Evolutionary conservation across 2,113 vertebrate species (phyloP), one percentile per base, ranked within the genome.

Genomic region (Lycaon pictus): DNA sequence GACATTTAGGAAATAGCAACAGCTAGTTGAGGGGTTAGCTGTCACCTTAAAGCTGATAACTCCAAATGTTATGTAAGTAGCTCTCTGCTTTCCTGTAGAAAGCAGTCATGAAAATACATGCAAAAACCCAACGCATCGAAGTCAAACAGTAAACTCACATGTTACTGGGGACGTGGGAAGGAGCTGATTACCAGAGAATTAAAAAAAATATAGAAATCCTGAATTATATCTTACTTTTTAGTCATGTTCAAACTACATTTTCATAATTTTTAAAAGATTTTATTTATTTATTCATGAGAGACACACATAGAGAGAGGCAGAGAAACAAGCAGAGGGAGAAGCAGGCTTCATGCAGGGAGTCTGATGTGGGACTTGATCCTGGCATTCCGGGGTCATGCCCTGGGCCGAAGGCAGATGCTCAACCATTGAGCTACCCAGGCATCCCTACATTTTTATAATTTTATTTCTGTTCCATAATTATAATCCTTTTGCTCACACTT

Each of bases 1-100:
- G 15, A 79, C 43, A 55, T 80, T 93, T 77, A 93, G 29, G 11
- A 94, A 89, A 90, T 23, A 93, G 17, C 7, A 86, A 27, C 17
- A 90, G 20, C 35, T 89, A 79, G n/a, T 69, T 12, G 20, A 58
- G 8, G 22, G 67, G 80, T 83, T 93, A 79, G 63, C 58, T 87
- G 15, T 72, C 88, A 92, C 92, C 32, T 94, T 95, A 43, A 65
- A 88, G 15, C 56, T 74, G 60, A 65, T 93, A 69, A 74, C 43
- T 91, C 48, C n/a, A 94, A 93, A 94, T 2, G 22, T 88, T 58
- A 69, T 22, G 5, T 79, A 81, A 48, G 29, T 88, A 95, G 27
- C 32, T 90, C 43, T 2, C 27, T 58, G 15, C 25, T 32, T 71
- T 85, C 37, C 37, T 69, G 81, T 12, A 88, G 37, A 93, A 83